These are phyloP conservation scores for Aythya baeri DNA, from an alignment of 2,113 vertebrate genomes.

Conservation along the genomic window DNA sequence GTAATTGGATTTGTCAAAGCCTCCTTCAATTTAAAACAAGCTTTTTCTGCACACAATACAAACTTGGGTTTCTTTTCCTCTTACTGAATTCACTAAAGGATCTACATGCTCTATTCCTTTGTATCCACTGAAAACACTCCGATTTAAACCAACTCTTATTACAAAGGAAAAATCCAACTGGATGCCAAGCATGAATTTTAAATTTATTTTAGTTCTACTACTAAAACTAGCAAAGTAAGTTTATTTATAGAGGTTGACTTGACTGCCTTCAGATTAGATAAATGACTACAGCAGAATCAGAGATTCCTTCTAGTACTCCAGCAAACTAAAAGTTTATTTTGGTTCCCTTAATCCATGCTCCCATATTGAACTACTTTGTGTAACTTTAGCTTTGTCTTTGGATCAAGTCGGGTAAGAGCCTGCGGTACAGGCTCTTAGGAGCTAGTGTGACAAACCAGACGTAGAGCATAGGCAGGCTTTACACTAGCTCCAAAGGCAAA, in stretches of 20 bases:
- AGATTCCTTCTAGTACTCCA: not conserved
- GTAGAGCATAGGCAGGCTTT: not conserved
- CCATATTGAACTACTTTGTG: not conserved
- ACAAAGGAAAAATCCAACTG: not conserved
- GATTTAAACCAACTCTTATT: not conserved
- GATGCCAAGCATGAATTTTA: rapidly evolving
- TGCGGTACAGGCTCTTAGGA: not conserved
- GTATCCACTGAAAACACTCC: not conserved
- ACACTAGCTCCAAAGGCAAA: not conserved
- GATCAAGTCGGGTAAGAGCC: not conserved
- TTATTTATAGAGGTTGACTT: not conserved
- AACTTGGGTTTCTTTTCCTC: not conserved
- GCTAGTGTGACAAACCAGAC: not conserved
- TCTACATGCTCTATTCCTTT: not conserved
- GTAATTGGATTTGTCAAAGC: not conserved
- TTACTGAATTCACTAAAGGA: not conserved
- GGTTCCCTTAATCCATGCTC: not conserved
- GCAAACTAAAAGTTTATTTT: not conserved
- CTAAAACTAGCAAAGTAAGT: not conserved
- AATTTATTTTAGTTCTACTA: not conserved
- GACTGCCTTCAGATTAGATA: not conserved
- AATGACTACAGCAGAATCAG: not conserved
- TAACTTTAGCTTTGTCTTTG: not conserved
- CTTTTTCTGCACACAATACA: not conserved
- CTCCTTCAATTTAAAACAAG: not conserved